Conservation (phyloP, 2,113 vertebrate species). For the Myiagra hebetior region DNA sequence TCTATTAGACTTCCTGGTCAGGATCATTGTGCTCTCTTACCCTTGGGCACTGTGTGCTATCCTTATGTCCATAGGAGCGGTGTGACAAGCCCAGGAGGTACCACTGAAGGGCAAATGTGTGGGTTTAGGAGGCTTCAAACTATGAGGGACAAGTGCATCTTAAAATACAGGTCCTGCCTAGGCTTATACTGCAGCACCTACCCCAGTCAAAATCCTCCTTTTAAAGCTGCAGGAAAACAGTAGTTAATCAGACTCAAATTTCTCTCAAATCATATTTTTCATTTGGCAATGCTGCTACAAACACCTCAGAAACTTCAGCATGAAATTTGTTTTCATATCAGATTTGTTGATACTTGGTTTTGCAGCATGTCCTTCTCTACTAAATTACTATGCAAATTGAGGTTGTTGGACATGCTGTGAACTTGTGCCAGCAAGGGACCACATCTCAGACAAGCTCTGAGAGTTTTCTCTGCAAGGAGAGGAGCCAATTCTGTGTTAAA, state of each 20-base stretch:
- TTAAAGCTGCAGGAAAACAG: not conserved
- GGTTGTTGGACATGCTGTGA: not conserved
- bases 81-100: not conserved
- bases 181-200: not conserved
- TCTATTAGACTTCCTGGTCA: not conserved
- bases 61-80: not conserved
- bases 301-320: conserved; percentile 8
- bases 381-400: conserved; percentile 9
- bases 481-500: not conserved
- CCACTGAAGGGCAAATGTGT: not conserved
- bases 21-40: not conserved
- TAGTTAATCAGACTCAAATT: not conserved
- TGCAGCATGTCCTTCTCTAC: not conserved
- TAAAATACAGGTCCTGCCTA: not conserved
- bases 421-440: not conserved
- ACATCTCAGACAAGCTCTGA: not conserved
- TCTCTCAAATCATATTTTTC: not conserved
- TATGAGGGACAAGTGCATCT: not conserved
- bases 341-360: not conserved
- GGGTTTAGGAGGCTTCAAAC: not conserved
- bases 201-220: not conserved
- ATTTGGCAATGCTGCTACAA: not conserved
- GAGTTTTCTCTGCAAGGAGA: not conserved
- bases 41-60: not conserved
- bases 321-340: not conserved